Conservation (phyloP, 2,888 invertebrate genomes). For the Hypomecis atomaria region DNA sequence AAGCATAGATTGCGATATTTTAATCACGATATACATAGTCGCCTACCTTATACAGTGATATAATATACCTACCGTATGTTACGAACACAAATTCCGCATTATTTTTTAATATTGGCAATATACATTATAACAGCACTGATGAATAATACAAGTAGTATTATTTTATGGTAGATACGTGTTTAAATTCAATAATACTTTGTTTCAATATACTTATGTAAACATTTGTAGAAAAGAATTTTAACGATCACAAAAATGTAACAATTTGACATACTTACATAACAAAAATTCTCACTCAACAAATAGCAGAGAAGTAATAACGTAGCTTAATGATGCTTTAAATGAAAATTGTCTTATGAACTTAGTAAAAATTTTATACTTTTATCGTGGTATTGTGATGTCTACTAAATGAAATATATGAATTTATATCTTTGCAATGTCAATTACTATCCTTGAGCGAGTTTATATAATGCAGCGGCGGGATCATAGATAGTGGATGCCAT, state of each 20-base stretch:
- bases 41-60: slow-evolving; percentile 49
- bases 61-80: not conserved
- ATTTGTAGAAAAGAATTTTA: not conserved
- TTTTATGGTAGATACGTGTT: slow-evolving; percentile 37
- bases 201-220: slow-evolving; percentile 23
- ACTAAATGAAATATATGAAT: slow-evolving; percentile 56
- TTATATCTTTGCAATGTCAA: slow-evolving; percentile 74
- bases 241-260: not conserved
- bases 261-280: not conserved
- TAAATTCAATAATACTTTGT: slow-evolving; percentile 12
- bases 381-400: slow-evolving; percentile 66
- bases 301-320: slow-evolving; percentile 55
- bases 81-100: not conserved
- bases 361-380: slow-evolving; percentile 74
- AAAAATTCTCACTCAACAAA: slow-evolving; percentile 6
- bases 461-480: slow-evolving; percentile 44
- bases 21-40: slow-evolving; percentile 56
- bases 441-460: slow-evolving; percentile 69
- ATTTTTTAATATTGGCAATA: slow-evolving; percentile 17
- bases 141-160: too few relatives aligned
- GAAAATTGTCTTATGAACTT: slow-evolving; percentile 82
- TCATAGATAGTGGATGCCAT: slow-evolving; percentile 44
- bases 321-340: slow-evolving; percentile 81
- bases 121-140: slow-evolving; percentile 15
- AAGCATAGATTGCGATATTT: slow-evolving; percentile 66